Base-by-base conservation (phyloP, 2,113 vertebrate species). In the Cyanoderma ruficeps region DNA sequence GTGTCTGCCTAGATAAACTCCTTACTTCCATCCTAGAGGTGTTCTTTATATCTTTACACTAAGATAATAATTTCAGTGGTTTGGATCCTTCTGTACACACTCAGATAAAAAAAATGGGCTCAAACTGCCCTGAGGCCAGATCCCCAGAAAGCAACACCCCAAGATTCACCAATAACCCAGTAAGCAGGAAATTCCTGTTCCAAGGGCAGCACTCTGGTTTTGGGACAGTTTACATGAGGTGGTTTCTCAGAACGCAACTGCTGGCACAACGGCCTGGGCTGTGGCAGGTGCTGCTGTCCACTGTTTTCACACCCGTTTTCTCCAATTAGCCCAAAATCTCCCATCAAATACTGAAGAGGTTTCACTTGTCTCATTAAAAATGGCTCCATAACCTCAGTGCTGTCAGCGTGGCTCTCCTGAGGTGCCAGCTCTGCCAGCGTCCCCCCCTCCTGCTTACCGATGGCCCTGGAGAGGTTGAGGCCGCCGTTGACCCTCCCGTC, bases 401-500 rank as follows among this genome's bases (percentile, higher is more conserved):
- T 61, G 60, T 14, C 28, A 37, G n/a, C n/a, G 15, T 0, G 1
- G 57, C 18, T n/a, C 27, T 15, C 31, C 79, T 0, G 7, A 67
- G 37, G 47, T 5, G 42, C 41, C 59, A 52, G 42, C 10, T 83
- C 52, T 2, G 30, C 41, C 70, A 65, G 20, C 35, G 7, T 15
- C 30, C 37, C 9, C 30, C 46, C 53, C 68, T 16, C 9, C 17
- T 10, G 46, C 98, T 98, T 96, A 99, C 99, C 99, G 2, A 99
- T 99, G 8, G 99, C 99, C 91, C 99, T 98, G 94, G 99, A 99
- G 82, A 99, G 99, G 95, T 99, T 99, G 69, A 99, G 98, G 46
- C 99, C 99, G 0, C 99, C 99, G 0, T 99, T 99, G 90, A 99
- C 99, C 41, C 99, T 98, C 15, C 99, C 99, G 2, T 99, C 99